Percentiles rank a stretch among this genome's conserved stretches.
These are phyloP conservation scores for Agrochola macilenta DNA, from an alignment of 2,888 invertebrate species.

Conservation along the genomic window DNA sequence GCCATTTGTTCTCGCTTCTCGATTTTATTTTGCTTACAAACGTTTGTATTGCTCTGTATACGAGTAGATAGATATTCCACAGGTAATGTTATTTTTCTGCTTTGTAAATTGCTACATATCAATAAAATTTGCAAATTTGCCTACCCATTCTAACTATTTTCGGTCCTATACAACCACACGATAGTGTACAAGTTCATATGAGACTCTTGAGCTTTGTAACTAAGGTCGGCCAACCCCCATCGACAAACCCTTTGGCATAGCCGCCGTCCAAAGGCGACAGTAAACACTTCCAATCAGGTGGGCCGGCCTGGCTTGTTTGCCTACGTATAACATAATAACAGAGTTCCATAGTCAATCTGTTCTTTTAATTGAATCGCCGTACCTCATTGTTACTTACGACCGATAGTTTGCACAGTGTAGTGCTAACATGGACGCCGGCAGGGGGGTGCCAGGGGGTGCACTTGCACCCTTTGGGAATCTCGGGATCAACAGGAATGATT, in stretches of 20 bases:
- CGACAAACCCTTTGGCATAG: slow-evolving; percentile 15
- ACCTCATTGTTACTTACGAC: slow-evolving; percentile 38
- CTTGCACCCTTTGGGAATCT: no score
- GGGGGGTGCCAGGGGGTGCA: no score
- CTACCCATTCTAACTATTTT: not conserved
- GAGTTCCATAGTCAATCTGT: slow-evolving; percentile 11
- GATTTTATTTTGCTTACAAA: slow-evolving; percentile 72
- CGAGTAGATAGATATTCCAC: not conserved
- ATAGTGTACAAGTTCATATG: slow-evolving; percentile 15
- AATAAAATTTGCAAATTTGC: not conserved
- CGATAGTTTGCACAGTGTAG: no score
- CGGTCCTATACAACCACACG: not conserved
- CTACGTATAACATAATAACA: slow-evolving; percentile 4
- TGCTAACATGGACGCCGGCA: no score
- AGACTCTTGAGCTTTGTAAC: slow-evolving; percentile 19
- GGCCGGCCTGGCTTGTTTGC: slow-evolving; percentile 10
- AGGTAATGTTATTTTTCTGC: slow-evolving; percentile 1
- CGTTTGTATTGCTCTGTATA: slow-evolving; percentile 39
- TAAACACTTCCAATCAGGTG: slow-evolving; percentile 29
- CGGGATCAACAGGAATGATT: no score
- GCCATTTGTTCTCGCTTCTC: slow-evolving; percentile 75
- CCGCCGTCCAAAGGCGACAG: not conserved
- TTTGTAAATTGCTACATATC: slow-evolving; percentile 1
- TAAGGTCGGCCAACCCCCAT: slow-evolving; percentile 11
- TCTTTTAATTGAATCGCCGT: slow-evolving; percentile 21